Evolutionary conservation across 2,888 invertebrate species (phyloP).

Genomic region (Cyaniris semiargus): DNA sequence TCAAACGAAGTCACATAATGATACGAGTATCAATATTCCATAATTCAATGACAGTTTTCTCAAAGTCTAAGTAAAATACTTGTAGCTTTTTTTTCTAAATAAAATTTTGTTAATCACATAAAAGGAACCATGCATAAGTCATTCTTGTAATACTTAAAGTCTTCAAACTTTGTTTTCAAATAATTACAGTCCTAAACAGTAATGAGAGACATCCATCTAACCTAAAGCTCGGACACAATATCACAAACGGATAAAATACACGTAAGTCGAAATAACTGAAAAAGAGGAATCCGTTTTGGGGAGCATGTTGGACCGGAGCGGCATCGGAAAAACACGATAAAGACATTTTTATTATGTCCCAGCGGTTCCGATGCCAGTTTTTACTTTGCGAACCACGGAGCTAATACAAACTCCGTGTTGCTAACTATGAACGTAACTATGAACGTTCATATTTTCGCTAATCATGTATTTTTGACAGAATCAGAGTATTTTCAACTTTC

Average conservation of each 20-base stretch:
- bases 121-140: too few relatives aligned
- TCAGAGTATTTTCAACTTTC: neutral
- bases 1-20: too few relatives aligned
- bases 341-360: conserved; percentile 50
- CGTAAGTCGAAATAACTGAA: conserved; percentile 4
- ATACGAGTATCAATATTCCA: too few relatives aligned
- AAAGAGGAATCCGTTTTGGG: conserved; percentile 16
- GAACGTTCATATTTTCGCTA: conserved; percentile 26
- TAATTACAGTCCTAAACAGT: neutral
- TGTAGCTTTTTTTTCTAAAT: too few relatives aligned
- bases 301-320: conserved; percentile 17
- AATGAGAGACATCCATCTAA: neutral
- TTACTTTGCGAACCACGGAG: conserved; percentile 41
- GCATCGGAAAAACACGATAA: conserved; percentile 23
- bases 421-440: too few relatives aligned
- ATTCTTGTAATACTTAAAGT: too few relatives aligned
- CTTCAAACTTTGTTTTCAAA: too few relatives aligned
- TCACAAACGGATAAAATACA: conserved; percentile 5
- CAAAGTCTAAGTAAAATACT: too few relatives aligned
- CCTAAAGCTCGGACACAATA: neutral
- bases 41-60: too few relatives aligned
- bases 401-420: too few relatives aligned
- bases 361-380: conserved; percentile 47
- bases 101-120: too few relatives aligned
- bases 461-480: neutral